Base-by-base conservation (phyloP, 2,797 vertebrate species). In the Pitangus sulphuratus region DNA sequence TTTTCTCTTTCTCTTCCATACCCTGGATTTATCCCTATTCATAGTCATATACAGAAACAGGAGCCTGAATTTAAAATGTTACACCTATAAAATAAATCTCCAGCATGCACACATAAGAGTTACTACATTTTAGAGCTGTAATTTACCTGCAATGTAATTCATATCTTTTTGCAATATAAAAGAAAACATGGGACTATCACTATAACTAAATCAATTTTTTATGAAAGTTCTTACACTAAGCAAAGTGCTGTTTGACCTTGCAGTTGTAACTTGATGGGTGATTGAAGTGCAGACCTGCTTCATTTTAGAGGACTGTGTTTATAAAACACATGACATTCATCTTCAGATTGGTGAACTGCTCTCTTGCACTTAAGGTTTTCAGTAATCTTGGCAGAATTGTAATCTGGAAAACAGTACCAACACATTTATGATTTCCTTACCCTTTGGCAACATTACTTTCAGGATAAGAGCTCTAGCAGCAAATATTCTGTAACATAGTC, bases 401-500 rank as follows among this genome's bases (percentile, higher is more conserved):
- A 84, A 57, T 87, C 71, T 89, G 78, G 33, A 86, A 78, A 62
- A 72, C 17, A 33, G 9, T 78, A 90, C 18, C 26, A 87, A 75
- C 39, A 66, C 9, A 78, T 76, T 86, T 89, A 78, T 80, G 30
- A 39, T 92, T 86, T 90, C 11, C n/a, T 58, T 81, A 60, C 24
- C 84, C 57, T 88, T 71, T 85, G 51, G 81, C 83, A 94, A 94
- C 21, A 61, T 33, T 78, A 53, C 56, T 93, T 95, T 87, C 54
- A 91, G 89, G 12, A 20, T 61, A 92, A 80, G 68, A 93, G 21
- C 28, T 88, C 54, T 40, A 80, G 77, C 15, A 82, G 69, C 64
- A 94, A 90, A 89, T 92, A 93, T 87, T 93, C 85, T 81, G 35
- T 64, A 87, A 76, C 31, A 80, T 24, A 90, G 45, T 90, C 87